phyloP scores from a whole-genome alignment of 1,140 invertebrate genomes.

The Papilio helenus region DNA sequence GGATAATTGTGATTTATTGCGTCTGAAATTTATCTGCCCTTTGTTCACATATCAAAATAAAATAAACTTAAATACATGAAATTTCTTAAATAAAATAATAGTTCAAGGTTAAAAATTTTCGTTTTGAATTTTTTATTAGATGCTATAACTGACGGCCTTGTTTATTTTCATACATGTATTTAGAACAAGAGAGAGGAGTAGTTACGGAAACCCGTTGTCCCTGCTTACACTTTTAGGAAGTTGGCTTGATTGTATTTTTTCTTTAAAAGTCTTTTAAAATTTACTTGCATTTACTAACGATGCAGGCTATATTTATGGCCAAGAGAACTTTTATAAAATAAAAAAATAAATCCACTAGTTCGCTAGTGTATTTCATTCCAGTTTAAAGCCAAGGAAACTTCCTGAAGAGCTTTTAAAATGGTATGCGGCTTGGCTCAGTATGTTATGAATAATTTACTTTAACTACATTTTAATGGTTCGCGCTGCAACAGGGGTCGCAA shows the following conservation, averaged over 20 bases:
- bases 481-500: slow-evolving; percentile 24
- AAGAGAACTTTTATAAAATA: slow-evolving; percentile 8
- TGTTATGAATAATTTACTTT: slow-evolving; percentile 38
- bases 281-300: background rate
- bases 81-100: background rate
- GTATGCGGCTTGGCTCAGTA: slow-evolving; percentile 32
- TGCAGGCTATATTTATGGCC: background rate
- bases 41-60: slow-evolving; percentile 2
- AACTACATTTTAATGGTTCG: slow-evolving; percentile 37
- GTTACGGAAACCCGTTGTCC: background rate
- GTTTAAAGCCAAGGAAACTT: slow-evolving; percentile 31
- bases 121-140: too few species aligned
- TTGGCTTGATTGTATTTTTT: background rate
- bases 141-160: too few species aligned
- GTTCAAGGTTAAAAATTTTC: too few species aligned
- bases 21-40: slow-evolving; percentile 9
- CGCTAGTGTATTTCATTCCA: slow-evolving; percentile 23
- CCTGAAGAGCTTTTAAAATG: slow-evolving; percentile 36
- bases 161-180: background rate
- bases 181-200: background rate
- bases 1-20: slow-evolving; percentile 25
- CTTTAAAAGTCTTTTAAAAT: background rate
- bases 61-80: background rate
- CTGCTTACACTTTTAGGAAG: background rate
- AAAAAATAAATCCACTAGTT: background rate